phyloP scores from a whole-genome alignment of 2,888 invertebrate genomes.

The Halocaridina rubra region DNA sequence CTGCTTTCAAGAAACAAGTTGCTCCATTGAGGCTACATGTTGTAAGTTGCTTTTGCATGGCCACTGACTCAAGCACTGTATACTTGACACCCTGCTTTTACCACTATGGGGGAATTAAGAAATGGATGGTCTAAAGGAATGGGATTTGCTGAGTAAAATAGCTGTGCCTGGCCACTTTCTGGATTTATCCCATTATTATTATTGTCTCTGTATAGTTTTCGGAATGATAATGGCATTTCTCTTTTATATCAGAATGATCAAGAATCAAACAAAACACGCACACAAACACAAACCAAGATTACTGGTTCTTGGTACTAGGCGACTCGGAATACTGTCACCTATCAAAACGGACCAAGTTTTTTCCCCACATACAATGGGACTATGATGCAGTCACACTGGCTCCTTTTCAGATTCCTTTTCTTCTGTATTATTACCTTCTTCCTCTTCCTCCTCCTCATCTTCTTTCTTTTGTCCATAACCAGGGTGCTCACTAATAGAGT shows the following conservation, averaged over 20 bases:
- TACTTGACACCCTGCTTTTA: slow-evolving; percentile 24
- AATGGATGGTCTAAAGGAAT: too few species aligned
- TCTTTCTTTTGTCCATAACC: slow-evolving; percentile 74
- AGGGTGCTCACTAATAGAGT: slow-evolving; percentile 94
- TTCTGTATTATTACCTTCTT: slow-evolving; percentile 27
- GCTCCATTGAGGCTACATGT: too few species aligned
- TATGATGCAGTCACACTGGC: slow-evolving; percentile 41
- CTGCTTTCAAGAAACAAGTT: too few species aligned
- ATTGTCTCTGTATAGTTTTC: not conserved
- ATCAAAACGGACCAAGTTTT: not conserved
- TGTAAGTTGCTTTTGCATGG: not conserved
- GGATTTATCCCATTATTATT: not conserved
- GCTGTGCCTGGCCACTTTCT: not conserved
- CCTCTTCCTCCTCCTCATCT: slow-evolving; percentile 60
- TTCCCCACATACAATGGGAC: slow-evolving; percentile 14
- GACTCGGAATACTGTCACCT: not conserved
- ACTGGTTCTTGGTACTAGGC: not conserved
- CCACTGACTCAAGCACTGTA: slow-evolving; percentile 1
- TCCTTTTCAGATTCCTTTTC: slow-evolving; percentile 56
- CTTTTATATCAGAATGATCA: not conserved
- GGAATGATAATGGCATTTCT: not conserved
- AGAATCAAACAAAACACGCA: not conserved
- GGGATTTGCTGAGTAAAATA: not conserved
- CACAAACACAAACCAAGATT: slow-evolving; percentile 21
- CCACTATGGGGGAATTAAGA: slow-evolving; percentile 21